Percentiles rank a stretch among this genome's conserved stretches.
These are phyloP conservation scores for Meganola albula DNA, from an alignment of 2,888 invertebrate species.

Conservation along the genomic window DNA sequence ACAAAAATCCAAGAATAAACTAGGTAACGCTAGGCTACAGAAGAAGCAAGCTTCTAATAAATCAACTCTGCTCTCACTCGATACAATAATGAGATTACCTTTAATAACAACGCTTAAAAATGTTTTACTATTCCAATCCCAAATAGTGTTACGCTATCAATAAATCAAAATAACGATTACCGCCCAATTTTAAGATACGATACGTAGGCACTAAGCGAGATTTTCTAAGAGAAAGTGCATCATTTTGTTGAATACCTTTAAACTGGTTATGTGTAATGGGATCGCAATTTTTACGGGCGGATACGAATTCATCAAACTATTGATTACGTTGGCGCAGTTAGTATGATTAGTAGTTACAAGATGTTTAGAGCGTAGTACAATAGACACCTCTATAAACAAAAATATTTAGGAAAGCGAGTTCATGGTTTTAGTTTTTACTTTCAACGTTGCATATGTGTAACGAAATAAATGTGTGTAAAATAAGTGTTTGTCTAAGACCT, in stretches of 20 bases:
- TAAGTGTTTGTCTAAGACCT: no score
- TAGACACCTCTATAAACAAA: constrained; percentile 19
- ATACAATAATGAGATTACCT: constrained; percentile 16
- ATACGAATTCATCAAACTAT: constrained; percentile 40
- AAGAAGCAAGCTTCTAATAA: no score
- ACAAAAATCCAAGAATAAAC: no score
- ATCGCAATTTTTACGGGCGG: constrained; percentile 44
- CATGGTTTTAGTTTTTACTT: no score
- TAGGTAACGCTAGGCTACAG: no score
- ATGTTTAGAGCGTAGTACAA: constrained; percentile 14
- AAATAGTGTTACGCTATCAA: constrained; percentile 33
- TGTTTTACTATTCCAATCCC: constrained; percentile 19
- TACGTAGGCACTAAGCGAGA: constrained; percentile 34
- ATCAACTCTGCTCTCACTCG: constrained; percentile 2
- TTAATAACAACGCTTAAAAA: constrained; percentile 21
- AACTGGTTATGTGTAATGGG: constrained; percentile 54
- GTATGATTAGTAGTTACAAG: constrained; percentile 24
- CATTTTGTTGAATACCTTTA: constrained; percentile 61
- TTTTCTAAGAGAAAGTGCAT: constrained; percentile 72
- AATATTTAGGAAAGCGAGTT: constrained; percentile 16
- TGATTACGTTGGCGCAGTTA: constrained; percentile 28
- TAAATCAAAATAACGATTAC: constrained; percentile 60
- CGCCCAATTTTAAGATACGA: constrained; percentile 43
- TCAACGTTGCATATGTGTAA: no score
- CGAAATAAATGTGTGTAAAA: no score